These are phyloP conservation scores for Linurgus olivaceus DNA, from an alignment of 2,797 vertebrate species.

Conservation along the genomic window DNA sequence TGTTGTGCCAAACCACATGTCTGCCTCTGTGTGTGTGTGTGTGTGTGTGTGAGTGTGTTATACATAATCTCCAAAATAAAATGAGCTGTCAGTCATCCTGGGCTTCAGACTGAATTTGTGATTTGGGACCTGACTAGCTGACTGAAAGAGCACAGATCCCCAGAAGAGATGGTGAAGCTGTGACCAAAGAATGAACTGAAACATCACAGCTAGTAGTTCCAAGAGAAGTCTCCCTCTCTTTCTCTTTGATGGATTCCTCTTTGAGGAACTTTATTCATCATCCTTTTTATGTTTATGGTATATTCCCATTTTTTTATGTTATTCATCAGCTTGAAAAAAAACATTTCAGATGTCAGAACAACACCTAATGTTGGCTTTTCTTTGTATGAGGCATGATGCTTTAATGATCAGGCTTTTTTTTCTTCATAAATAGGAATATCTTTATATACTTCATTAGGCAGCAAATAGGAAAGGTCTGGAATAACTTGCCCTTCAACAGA, in stretches of 20 bases:
- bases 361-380: not conserved
- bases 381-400: not conserved
- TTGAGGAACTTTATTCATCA: not conserved
- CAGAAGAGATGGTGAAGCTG: not conserved
- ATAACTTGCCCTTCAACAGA: not conserved
- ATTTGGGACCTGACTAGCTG: not conserved
- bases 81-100: not conserved
- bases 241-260: not conserved
- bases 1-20: not conserved
- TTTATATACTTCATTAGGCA: not conserved
- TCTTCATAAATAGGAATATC: not conserved
- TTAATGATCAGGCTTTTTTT: not conserved
- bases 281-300: not conserved
- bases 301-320: not conserved
- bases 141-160: not conserved
- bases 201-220: not conserved
- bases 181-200: slow-evolving; percentile 20
- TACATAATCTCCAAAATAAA: not conserved
- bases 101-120: not conserved
- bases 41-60: not conserved
- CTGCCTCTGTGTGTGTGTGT: not conserved
- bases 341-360: not conserved
- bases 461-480: not conserved
- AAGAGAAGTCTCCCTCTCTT: not conserved
- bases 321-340: not conserved